Evolutionary conservation across 2,797 vertebrate genomes (phyloP), one percentile per base, ranked within the genome.

Genomic region (Bovichtus diacanthus): DNA sequence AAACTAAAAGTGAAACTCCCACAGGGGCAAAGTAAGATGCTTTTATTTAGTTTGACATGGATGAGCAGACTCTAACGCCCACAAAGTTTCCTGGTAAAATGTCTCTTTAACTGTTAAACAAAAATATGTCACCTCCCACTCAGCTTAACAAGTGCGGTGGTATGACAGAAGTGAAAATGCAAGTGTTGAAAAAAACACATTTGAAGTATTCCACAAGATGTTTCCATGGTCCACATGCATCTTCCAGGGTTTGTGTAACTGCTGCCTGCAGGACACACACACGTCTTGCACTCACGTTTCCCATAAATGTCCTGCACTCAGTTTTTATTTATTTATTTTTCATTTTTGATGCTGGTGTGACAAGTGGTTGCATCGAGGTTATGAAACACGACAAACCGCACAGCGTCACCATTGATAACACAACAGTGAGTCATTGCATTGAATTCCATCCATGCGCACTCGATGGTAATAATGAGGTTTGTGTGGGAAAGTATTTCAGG

Each of bases 361-460:
- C 1, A 63, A 68, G 69, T 44, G 64, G 58, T 60, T 74, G 61
- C 2, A 62, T 39, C 82, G 49, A 11, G 25, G 18, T 76, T 79
- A 71, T 74, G 56, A 78, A 82, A 73, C 23, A 50, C 63, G 47
- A 44, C 38, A 67, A 74, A 76, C 69, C 56, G 65, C 70, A 79
- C 10, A 23, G 23, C 5, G 12, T 31, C 43, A 64, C 56, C 16
- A 65, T 63, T 56, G 77, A 70, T 10, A 63, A 55, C 62, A 65
- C 29, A 62, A 38, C n/a, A 29, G 38, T 70, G 64, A 63, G 44
- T 83, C 43, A 74, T 64, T 60, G 38, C 59, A 76, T 0, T 36
- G 4, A 60, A 72, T 88, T 84, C 69, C 81, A 76, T 29, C 68
- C 2, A 66, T 29, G 34, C 29, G 21, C 3, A 5, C 15, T 55